These are phyloP conservation scores for Rhabdomys dilectus DNA, from an alignment of 2,113 vertebrate species.

Conservation along the genomic window DNA sequence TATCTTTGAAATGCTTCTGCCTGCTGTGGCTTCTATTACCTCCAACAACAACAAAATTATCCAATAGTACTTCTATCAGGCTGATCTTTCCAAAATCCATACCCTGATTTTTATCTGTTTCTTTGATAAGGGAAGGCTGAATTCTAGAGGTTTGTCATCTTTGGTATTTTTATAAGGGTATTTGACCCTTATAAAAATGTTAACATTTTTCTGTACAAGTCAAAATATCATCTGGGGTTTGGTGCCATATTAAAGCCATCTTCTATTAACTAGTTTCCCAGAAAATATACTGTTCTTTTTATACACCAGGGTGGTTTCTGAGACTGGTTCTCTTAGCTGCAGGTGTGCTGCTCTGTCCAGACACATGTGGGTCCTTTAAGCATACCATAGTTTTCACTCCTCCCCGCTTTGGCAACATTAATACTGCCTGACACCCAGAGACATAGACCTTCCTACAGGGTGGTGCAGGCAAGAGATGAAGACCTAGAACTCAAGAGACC, in stretches of 20 bases:
- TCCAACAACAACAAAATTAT: not conserved
- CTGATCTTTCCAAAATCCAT: not conserved
- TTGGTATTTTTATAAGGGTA: not conserved
- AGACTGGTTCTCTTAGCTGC: conserved; percentile 46
- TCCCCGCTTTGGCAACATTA: not conserved
- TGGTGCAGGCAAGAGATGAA: too few species aligned
- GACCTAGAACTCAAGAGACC: conserved; percentile 26
- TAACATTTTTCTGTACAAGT: conserved; percentile 24
- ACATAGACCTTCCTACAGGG: conserved; percentile 36
- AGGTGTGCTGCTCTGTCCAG: conserved; percentile 35
- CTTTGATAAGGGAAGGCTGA: conserved; percentile 15
- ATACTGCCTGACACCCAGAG: not conserved
- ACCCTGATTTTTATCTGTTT: conserved; percentile 23
- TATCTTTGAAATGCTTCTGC: conserved; percentile 24
- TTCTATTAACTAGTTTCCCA: conserved; percentile 25
- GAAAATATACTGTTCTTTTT: conserved; percentile 49
- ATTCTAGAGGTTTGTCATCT: conserved; percentile 41
- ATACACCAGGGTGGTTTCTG: conserved; percentile 30
- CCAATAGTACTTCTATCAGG: not conserved
- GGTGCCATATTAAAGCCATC: not conserved
- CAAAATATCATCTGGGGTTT: not conserved
- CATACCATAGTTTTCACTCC: conserved; percentile 35
- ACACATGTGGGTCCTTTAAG: conserved; percentile 28
- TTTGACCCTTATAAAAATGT: conserved; percentile 21
- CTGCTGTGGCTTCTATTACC: not conserved